Base-by-base conservation (phyloP, 2,888 invertebrate species). In the Cantharis rustica region DNA sequence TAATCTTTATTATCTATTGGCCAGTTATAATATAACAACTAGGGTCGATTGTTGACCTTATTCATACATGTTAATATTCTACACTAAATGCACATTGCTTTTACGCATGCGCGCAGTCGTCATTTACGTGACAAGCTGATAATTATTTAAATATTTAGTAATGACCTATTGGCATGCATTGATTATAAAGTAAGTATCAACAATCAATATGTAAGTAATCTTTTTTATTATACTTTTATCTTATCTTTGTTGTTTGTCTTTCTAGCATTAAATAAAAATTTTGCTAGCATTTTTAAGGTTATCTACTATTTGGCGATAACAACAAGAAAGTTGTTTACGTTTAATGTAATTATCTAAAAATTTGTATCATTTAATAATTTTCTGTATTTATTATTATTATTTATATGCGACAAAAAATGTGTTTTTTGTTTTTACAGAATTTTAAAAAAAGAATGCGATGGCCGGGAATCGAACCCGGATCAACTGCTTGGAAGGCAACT, bases 401-500 rank as follows among this genome's bases (percentile, higher is more conserved):
- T n/a, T n/a, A n/a, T 17, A 3, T 17, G 17, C 17, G 17, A 17
- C 17, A 17, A 17, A 17, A 1, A 17, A 17, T 17, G 1, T 1
- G 3, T 17, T 17, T 17, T 17, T 17, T 17, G 17, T 17, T 17
- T 17, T 2, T 17, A 17, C 1, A 17, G 20, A 5, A 20, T 5
- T 20, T 20, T 4, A 5, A 72, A 77, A 77, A 75, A 75, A 27
- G 9, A 10, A 73, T 88, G 88, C 88, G 88, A 88, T 88, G 88
- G 88, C 88, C 88, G 88, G 87, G 88, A 88, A 88, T 88, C 88
- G 88, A 88, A 88, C 88, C 87, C 88, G 88, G 88, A 88, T 88
- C 88, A 88, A 88, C 88, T 88, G 87, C 88, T 88, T 88, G 88
- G 88, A 88, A 88, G 88, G 88, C 88, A 88, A 88, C 88, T 88